Evolutionary conservation across 1,140 invertebrate genomes (phyloP), one percentile per base, ranked within the genome.

Genomic region (Apolygus lucorum): DNA sequence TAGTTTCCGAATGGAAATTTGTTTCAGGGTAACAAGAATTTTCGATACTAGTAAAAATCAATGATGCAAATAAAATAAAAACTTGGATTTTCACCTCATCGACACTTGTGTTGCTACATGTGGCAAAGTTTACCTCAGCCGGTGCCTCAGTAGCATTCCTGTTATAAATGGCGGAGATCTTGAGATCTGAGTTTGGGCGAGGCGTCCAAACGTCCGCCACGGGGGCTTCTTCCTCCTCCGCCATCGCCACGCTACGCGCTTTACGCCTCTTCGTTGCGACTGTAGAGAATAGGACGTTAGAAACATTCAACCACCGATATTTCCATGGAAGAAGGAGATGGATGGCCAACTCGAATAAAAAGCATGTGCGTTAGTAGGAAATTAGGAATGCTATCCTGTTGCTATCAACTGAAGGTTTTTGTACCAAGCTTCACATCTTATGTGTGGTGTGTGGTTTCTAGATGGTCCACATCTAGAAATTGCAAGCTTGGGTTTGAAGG

Each of bases 131-230:
- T 76, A 82, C 81, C 78, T 95, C 92, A 74, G 91, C 92, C 64
- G 92, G 92, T 76, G 90, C 90, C 79, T 94, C 92, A 29, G 90
- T 88, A 70, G 90, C 90, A 78, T 87, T 92, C 74, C 91, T 86
- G 79, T 95, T 94, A 79, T 94, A 95, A 76, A 93, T 93, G 77
- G 88, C 88, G 75, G 88, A 88, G 82, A 90, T 90, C 81, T 93
- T 93, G 76, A 93, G 86, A 80, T 93, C 91, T 79, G 86, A 89
- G 76, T 90, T 84, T 74, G 90, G 87, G 71, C 90, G 84, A 73
- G 90, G 88, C 77, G 90, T 90, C 90, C 90, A 92, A 71, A 86
- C 84, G 74, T 84, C 82, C 75, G 86, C 85, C 74, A 86, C 84
- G 74, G 86, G 82, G 82, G 84, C 85, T 78, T 83, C 81, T 78